phyloP scores from a whole-genome alignment of 2,797 vertebrate species.

The Poeciliopsis paucimaculata region DNA sequence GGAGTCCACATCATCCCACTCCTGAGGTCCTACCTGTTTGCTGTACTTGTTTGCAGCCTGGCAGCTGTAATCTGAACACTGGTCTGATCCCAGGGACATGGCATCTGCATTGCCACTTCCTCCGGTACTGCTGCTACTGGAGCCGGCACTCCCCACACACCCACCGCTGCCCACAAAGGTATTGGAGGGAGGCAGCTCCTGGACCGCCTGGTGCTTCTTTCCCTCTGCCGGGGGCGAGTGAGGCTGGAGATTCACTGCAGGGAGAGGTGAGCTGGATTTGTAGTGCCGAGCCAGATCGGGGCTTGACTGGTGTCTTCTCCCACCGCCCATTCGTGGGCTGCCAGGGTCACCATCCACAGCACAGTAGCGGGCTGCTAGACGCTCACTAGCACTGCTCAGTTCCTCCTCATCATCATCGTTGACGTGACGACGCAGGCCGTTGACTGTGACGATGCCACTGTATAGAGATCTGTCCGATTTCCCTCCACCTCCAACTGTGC shows the following conservation, averaged over 20 bases:
- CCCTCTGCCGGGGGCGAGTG: constrained; percentile 93
- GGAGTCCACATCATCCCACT: neutral
- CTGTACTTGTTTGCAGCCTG: constrained; percentile 94
- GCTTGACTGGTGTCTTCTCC: constrained; percentile 91
- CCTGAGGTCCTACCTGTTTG: constrained; percentile 89
- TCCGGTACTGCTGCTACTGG: constrained; percentile 79
- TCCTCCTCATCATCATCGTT: constrained; percentile 92
- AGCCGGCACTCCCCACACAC: constrained; percentile 82
- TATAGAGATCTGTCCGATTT: constrained; percentile 94
- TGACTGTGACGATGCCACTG: constrained; percentile 93
- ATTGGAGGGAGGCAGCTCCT: constrained; percentile 97
- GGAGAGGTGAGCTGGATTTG: constrained; percentile 95
- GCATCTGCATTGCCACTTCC: constrained; percentile 81
- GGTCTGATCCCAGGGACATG: constrained; percentile 95
- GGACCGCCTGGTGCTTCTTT: constrained; percentile 97
- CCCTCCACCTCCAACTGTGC: constrained; percentile 84
- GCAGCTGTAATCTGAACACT: constrained; percentile 97
- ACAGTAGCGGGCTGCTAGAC: constrained; percentile 79
- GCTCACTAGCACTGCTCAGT: constrained; percentile 75
- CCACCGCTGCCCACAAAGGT: constrained; percentile 95
- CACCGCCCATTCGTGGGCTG: constrained; percentile 88
- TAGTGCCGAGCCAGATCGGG: constrained; percentile 96
- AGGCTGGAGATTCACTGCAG: constrained; percentile 94
- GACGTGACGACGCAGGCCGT: constrained; percentile 87
- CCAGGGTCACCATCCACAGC: constrained; percentile 82